A percentile compares a stretch with the other conserved stretches of the same genome.
phyloP scores from a whole-genome alignment of 2,113 vertebrate species.

The Aspidoscelis tigris region DNA sequence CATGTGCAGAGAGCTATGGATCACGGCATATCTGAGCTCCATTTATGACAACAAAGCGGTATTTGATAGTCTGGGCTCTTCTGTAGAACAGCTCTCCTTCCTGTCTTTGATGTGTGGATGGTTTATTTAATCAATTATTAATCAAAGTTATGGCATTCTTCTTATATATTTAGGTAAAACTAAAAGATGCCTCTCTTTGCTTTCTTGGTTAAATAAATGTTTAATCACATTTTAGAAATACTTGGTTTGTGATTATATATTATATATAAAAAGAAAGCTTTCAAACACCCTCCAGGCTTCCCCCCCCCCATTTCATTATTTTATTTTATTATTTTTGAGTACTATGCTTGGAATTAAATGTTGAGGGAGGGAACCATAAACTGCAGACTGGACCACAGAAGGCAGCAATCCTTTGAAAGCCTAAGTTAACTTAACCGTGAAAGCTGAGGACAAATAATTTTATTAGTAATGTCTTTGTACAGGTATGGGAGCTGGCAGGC shows the following conservation, averaged over 20 bases:
- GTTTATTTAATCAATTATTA: slow-evolving; percentile 99
- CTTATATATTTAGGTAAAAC: slow-evolving; percentile 91
- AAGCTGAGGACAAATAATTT: slow-evolving; percentile 48
- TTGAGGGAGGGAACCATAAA: neutral
- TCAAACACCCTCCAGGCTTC: slow-evolving; percentile 37
- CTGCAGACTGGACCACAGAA: slow-evolving; percentile 33
- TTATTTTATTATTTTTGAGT: neutral
- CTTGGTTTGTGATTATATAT: slow-evolving; percentile 53
- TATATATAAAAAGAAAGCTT: neutral
- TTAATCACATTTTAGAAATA: slow-evolving; percentile 75
- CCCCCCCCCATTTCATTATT: neutral
- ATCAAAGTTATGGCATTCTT: slow-evolving; percentile 94
- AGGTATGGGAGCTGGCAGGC: slow-evolving; percentile 59
- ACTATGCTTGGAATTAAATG: neutral
- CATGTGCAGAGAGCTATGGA: slow-evolving; percentile 73
- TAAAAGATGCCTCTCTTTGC: slow-evolving; percentile 85
- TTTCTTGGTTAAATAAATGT: slow-evolving; percentile 84
- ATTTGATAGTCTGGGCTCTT: slow-evolving; percentile 90
- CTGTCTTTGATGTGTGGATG: slow-evolving; percentile 94
- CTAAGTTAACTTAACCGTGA: slow-evolving; percentile 29
- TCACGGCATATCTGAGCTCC: slow-evolving; percentile 79
- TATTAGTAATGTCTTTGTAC: slow-evolving; percentile 51
- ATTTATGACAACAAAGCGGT: slow-evolving; percentile 97
- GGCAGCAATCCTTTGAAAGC: slow-evolving; percentile 22
- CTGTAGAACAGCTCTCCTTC: slow-evolving; percentile 89